Base-by-base conservation (phyloP, 2,888 invertebrate species). In the Erannis defoliaria region DNA sequence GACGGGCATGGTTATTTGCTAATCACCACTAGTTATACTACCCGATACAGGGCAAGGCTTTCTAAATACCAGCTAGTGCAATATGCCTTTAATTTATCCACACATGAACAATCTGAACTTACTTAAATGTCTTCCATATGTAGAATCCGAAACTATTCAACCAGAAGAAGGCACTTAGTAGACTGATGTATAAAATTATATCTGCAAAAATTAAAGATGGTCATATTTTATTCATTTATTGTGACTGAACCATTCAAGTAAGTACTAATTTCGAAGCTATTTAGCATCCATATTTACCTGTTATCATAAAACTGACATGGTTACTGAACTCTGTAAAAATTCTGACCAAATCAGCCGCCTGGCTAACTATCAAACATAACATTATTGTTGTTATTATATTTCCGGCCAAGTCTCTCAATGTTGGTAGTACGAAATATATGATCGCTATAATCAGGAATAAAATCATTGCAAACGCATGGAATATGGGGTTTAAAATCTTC, bases 51-150 rank as follows among this genome's bases (percentile, higher is more conserved):
- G n/a, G n/a, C n/a, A n/a, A n/a, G n/a, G n/a, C n/a, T n/a, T n/a
- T n/a, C n/a, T n/a, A n/a, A n/a, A n/a, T n/a, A n/a, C n/a, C n/a
- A n/a, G n/a, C n/a, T n/a, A n/a, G n/a, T n/a, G n/a, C n/a, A n/a
- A n/a, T n/a, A n/a, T n/a, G n/a, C n/a, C n/a, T n/a, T n/a, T n/a
- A n/a, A n/a, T n/a, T n/a, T n/a, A n/a, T n/a, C n/a, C n/a, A n/a
- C 6, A 23, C 9, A 26, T 26, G 8, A 8, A 26, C 10, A 9
- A 16, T 45, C 16, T 16, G 2, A 21, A 84, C 93, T 90, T 89
- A 96, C 96, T 94, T 96, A 80, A 97, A 97, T 0, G 97, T 97
- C 82, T 96, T 97, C 97, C 97, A 97, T 66, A 97, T 96, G 81
- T 97, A 97, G 81, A 96, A 97, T 50, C 97, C 97, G 66, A 97